Conservation (phyloP, 2,113 vertebrate genomes). For the Paraplagusia blochii region DNA sequence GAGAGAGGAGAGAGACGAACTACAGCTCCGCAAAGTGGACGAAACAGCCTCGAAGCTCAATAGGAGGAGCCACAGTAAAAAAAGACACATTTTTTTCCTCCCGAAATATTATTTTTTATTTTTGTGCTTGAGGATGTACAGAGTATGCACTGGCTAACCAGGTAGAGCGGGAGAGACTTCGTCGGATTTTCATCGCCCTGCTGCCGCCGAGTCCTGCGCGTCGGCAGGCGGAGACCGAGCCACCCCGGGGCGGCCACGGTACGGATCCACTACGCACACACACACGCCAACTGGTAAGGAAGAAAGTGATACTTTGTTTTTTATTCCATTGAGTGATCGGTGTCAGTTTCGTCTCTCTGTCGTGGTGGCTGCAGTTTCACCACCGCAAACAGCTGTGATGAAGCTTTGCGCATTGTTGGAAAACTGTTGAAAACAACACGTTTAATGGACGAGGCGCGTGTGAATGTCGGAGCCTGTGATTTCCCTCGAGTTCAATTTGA, state of each 20-base stretch:
- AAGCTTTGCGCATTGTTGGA: no score
- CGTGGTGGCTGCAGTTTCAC: no score
- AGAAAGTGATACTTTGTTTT: no score
- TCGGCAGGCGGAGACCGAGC: conserved; percentile 24
- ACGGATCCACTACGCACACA: not conserved
- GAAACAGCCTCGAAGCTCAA: not conserved
- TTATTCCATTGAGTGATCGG: no score
- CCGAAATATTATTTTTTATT: not conserved
- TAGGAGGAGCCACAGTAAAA: conserved; percentile 1
- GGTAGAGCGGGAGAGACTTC: conserved; percentile 40
- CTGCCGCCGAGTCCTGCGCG: conserved; percentile 30
- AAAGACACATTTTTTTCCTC: not conserved
- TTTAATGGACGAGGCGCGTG: not conserved
- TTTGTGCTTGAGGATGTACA: conserved; percentile 39
- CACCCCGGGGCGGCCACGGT: conserved; percentile 8
- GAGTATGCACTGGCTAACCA: conserved; percentile 28
- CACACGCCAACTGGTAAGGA: no score
- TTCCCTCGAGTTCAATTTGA: not conserved
- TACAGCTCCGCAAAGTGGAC: conserved; percentile 27
- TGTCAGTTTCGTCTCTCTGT: no score
- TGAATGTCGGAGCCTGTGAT: not conserved
- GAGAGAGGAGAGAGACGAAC: conserved; percentile 13
- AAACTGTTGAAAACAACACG: no score
- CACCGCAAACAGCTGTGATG: no score
- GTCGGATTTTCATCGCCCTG: conserved; percentile 31